Evolutionary conservation across 2,797 vertebrate species (phyloP).

Genomic region (Ambastaia sidthimunki): DNA sequence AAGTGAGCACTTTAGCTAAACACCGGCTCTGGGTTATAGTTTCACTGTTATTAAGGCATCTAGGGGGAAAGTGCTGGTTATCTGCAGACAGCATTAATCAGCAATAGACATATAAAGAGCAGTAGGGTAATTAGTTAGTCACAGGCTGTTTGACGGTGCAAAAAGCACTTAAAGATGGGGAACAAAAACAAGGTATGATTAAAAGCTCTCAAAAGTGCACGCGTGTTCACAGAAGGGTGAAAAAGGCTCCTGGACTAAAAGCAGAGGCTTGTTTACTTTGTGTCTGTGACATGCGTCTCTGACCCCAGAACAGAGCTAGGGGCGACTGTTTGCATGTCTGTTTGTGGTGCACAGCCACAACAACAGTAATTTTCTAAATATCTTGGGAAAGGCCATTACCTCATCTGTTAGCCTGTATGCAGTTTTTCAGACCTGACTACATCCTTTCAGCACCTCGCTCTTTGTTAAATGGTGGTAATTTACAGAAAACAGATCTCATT

Average conservation of each 20-base stretch:
- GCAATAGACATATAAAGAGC: slow-evolving; percentile 11
- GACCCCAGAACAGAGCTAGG: slow-evolving; percentile 50
- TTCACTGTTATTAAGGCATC: slow-evolving; percentile 3
- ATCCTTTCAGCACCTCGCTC: slow-evolving; percentile 45
- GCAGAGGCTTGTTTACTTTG: slow-evolving; percentile 57
- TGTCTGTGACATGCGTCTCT: slow-evolving; percentile 58
- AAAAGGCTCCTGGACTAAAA: slow-evolving; percentile 38
- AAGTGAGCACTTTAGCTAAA: slow-evolving; percentile 35
- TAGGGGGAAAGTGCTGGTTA: slow-evolving; percentile 5
- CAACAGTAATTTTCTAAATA: slow-evolving; percentile 55
- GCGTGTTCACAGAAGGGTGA: neutral
- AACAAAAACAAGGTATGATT: slow-evolving; percentile 29
- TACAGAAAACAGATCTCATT: slow-evolving; percentile 8
- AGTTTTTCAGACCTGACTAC: slow-evolving; percentile 26
- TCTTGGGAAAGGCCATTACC: slow-evolving; percentile 59
- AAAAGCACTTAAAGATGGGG: slow-evolving; percentile 34
- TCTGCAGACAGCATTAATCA: slow-evolving; percentile 43
- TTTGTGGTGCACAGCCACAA: slow-evolving; percentile 38
- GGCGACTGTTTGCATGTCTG: slow-evolving; percentile 58
- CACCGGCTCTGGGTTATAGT: slow-evolving; percentile 1
- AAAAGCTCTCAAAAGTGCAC: slow-evolving; percentile 6
- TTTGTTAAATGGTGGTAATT: slow-evolving; percentile 39
- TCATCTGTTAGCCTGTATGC: slow-evolving; percentile 40
- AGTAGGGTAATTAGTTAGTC: slow-evolving; percentile 20
- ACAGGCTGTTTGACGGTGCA: slow-evolving; percentile 26